These are phyloP conservation scores for Parotia lawesii DNA, from an alignment of 2,113 vertebrate genomes.

Conservation along the genomic window DNA sequence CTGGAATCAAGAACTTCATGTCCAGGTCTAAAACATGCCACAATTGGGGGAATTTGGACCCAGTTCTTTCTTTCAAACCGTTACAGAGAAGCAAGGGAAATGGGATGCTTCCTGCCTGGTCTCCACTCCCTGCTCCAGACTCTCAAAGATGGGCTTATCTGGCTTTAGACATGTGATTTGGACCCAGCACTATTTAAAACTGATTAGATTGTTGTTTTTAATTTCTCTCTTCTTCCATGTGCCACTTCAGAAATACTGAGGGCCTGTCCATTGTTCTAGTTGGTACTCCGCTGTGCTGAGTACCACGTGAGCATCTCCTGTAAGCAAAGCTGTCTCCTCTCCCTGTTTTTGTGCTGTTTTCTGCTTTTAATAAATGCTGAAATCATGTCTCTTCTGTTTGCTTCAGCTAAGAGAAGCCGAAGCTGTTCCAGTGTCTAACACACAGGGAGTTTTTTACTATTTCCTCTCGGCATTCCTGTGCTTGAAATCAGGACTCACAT, in stretches of 20 bases:
- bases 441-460: neutral
- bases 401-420: neutral
- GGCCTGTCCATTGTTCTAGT: accelerated
- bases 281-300: neutral
- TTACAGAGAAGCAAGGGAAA: neutral
- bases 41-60: neutral
- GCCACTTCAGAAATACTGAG: neutral
- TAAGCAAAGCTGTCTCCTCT: neutral
- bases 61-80: neutral
- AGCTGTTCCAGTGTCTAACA: neutral
- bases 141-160: neutral
- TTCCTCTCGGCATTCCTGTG: neutral
- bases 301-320: neutral
- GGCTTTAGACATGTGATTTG: neutral
- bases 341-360: neutral
- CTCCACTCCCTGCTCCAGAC: neutral
- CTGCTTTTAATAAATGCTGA: neutral
- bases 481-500: neutral
- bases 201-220: neutral
- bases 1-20: neutral
- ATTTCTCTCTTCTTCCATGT: neutral
- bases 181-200: neutral
- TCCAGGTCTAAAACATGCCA: neutral
- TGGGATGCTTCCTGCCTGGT: accelerated
- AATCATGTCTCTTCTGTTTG: neutral